Conservation (phyloP, 2,797 vertebrate species). For the Melanitta fusca region DNA sequence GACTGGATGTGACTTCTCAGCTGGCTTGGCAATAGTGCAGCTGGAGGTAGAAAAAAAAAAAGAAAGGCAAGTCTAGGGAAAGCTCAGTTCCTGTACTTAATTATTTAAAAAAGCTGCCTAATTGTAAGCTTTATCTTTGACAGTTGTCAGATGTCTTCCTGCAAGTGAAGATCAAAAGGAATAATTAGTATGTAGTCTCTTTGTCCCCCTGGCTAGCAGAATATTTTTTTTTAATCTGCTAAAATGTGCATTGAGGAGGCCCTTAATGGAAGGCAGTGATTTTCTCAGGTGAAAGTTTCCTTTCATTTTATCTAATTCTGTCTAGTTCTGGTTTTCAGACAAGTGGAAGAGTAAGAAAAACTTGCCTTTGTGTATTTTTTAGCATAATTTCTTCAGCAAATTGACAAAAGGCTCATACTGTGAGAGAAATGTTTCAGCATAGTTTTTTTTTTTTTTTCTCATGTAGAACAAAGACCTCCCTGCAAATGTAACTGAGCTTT, state of each 20-base stretch:
- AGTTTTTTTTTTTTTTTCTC: background rate
- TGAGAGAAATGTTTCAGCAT: slow-evolving; percentile 43
- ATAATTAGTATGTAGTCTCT: slow-evolving; percentile 60
- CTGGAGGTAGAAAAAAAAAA: background rate
- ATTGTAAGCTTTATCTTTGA: slow-evolving; percentile 65
- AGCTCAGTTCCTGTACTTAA: slow-evolving; percentile 40
- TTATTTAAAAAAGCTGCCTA: slow-evolving; percentile 60
- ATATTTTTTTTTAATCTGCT: slow-evolving; percentile 28
- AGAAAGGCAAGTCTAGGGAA: background rate
- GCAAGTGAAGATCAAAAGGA: slow-evolving; percentile 66
- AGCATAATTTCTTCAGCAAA: slow-evolving; percentile 55
- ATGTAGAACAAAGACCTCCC: slow-evolving; percentile 28
- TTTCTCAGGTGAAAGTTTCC: slow-evolving; percentile 61
- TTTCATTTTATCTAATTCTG: slow-evolving; percentile 52
- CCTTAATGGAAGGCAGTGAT: slow-evolving; percentile 45
- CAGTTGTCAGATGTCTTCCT: slow-evolving; percentile 67
- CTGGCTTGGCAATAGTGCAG: background rate
- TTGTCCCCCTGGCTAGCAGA: slow-evolving; percentile 53
- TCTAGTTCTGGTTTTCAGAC: slow-evolving; percentile 44
- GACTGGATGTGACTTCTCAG: slow-evolving; percentile 2
- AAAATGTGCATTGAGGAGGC: slow-evolving; percentile 43
- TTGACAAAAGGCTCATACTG: slow-evolving; percentile 47
- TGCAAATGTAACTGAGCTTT: slow-evolving; percentile 22
- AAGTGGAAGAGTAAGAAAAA: slow-evolving; percentile 46
- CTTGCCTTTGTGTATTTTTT: slow-evolving; percentile 43